Percentiles rank a stretch among this genome's conserved stretches.
These are phyloP conservation scores for Leptopilina myrica DNA, from an alignment of 2,888 invertebrate species.

Conservation along the genomic window DNA sequence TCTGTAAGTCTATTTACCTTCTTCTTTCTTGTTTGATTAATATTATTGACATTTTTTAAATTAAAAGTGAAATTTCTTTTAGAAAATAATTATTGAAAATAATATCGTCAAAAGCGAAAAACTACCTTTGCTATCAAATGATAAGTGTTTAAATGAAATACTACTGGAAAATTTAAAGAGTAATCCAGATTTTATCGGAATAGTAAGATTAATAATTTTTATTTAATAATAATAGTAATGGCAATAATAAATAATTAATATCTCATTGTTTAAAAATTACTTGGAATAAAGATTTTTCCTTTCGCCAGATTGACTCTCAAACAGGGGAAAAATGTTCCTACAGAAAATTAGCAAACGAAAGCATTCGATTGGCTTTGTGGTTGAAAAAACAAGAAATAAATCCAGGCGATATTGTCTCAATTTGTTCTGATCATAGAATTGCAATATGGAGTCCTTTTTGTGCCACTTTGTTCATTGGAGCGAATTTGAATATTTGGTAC, in stretches of 20 bases:
- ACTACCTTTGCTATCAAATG: not conserved
- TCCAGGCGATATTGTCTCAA: not conserved
- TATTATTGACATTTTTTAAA: too few relatives aligned
- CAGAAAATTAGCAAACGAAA: not conserved
- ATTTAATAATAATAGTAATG: not conserved
- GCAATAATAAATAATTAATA: too few relatives aligned
- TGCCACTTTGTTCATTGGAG: not conserved
- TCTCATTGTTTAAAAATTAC: too few relatives aligned
- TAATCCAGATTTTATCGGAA: not conserved
- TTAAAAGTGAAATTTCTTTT: too few relatives aligned
- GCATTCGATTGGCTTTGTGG: slow-evolving; percentile 19
- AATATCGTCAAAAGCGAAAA: not conserved
- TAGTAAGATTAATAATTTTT: not conserved
- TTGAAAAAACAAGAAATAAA: slow-evolving; percentile 28
- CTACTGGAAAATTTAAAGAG: not conserved
- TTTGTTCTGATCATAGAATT: not conserved
- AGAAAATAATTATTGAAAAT: not conserved
- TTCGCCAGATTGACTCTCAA: not conserved
- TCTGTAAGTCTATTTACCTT: too few relatives aligned
- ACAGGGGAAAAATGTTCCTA: slow-evolving; percentile 22
- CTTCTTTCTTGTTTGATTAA: too few relatives aligned
- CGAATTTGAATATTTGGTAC: not conserved
- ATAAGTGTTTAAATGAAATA: not conserved
- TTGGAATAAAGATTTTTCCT: not conserved
- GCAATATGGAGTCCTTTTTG: not conserved